Conservation (phyloP, 2,797 vertebrate species). For the Alectoris magna region DNA sequence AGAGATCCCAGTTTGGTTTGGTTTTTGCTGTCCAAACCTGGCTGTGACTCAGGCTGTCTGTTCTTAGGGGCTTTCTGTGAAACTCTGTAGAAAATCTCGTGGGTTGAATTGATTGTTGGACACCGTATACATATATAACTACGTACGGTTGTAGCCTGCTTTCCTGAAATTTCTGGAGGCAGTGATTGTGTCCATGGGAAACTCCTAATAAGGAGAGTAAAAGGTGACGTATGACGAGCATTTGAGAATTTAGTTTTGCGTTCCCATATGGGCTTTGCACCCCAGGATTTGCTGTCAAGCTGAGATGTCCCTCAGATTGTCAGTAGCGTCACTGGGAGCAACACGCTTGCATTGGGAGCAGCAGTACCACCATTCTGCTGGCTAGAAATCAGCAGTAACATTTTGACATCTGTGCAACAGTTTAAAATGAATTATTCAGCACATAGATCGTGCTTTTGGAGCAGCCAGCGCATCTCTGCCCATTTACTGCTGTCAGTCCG, state of each 20-base stretch:
- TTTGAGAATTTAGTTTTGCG: background rate
- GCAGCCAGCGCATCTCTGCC: conserved; percentile 68
- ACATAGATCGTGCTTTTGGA: conserved; percentile 43
- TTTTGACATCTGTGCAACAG: conserved; percentile 74
- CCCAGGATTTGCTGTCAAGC: background rate
- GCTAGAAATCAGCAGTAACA: conserved; percentile 68
- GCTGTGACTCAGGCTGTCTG: background rate
- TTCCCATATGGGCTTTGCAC: background rate
- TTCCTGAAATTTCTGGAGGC: background rate
- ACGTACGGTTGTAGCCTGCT: background rate
- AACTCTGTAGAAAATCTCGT: background rate
- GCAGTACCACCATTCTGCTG: conserved; percentile 48
- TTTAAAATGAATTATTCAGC: conserved; percentile 77
- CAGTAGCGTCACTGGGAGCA: background rate
- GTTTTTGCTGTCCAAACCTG: background rate
- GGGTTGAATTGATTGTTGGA: background rate
- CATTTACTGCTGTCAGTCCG: conserved; percentile 53
- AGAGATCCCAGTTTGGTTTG: background rate
- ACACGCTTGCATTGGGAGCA: conserved; percentile 3
- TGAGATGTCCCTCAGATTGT: conserved; percentile 15
- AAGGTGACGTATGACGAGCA: background rate
- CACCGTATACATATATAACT: background rate
- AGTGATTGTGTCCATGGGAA: background rate
- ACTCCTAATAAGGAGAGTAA: background rate
- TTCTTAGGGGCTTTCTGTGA: background rate